Base-by-base conservation (phyloP, 2,888 invertebrate species). In the Microplitis manilae region DNA sequence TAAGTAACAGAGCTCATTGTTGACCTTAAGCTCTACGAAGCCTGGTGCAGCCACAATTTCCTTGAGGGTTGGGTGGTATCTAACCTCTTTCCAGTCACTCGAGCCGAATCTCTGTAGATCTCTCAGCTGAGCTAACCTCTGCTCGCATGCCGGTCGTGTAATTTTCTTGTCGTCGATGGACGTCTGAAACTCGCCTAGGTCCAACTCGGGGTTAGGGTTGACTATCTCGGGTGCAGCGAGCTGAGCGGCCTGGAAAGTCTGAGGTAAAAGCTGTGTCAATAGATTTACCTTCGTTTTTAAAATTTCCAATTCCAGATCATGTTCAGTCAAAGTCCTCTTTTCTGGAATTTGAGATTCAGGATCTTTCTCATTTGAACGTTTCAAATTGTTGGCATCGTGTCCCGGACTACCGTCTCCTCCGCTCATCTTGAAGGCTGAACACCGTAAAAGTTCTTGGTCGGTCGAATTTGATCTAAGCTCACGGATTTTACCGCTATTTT, bases 1-100 rank as follows among this genome's bases (percentile, higher is more conserved):
- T 1, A 79, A 85, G 72, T 82, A 83, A 1, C 84, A 85, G 0
- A 86, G 85, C 7, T 86, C 86, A 72, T 86, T 85, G 70, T 86
- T 84, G 0, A 79, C 72, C 6, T 30, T 62, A 6, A 72, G 72
- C 7, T 72, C 72, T 4, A 9, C 7, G 61, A 72, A 72, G n/a
- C 61, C 72, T 40, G 72, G 72, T 62, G 40, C 5, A 30, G 64
- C 62, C 15, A 61, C 7, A 61, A 40, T 40, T n/a, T n/a, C n/a
- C 30, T 72, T 72, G 2, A 64, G 30, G 5, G 62, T 30, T 8
- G 61, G 39, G 30, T 38, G 2, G 40, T 72, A 72, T n/a, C 72
- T 61, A 40, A 64, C 61, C 13, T 72, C 62, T 17, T 38, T 17
- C 72, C 72, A 72, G 2, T 38, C 62, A 15, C 6, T 13, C 0